phyloP scores from a whole-genome alignment of 2,888 invertebrate species.

The Drosophila rubida region DNA sequence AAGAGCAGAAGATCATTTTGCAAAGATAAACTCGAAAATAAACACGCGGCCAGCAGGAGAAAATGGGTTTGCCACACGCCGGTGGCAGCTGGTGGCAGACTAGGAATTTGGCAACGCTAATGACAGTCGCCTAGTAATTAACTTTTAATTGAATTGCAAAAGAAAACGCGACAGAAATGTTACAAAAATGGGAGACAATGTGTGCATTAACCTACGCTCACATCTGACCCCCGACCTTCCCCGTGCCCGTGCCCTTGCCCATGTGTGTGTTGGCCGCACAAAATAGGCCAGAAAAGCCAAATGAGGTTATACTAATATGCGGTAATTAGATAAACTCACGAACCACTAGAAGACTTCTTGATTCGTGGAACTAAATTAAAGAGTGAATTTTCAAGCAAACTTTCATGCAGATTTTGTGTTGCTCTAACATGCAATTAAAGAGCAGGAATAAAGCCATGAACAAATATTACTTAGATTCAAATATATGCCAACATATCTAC shows the following conservation, averaged over 20 bases:
- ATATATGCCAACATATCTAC: no score
- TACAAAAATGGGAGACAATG: constrained; percentile 30
- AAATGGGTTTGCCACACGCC: constrained; percentile 26
- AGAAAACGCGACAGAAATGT: constrained; percentile 42
- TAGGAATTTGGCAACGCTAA: constrained; percentile 34
- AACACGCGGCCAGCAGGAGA: constrained; percentile 28
- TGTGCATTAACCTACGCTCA: constrained; percentile 28
- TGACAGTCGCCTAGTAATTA: constrained; percentile 62
- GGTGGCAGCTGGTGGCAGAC: constrained; percentile 3
- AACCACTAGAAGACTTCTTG: neutral
- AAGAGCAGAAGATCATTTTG: constrained; percentile 1
- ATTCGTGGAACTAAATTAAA: neutral
- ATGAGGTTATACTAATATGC: constrained; percentile 24
- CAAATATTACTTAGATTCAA: no score
- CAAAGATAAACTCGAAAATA: constrained; percentile 12
- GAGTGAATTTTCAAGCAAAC: neutral
- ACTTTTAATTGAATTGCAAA: constrained; percentile 69
- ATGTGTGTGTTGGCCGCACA: constrained; percentile 4
- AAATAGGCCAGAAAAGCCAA: constrained; percentile 1
- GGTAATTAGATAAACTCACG: constrained; percentile 15
- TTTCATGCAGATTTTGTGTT: neutral
- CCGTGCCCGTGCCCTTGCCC: neutral
- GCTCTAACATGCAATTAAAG: neutral
- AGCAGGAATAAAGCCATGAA: no score
- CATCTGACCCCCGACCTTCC: constrained; percentile 5